Percentiles rank a stretch among this genome's conserved stretches.
Evolutionary conservation across 2,797 vertebrate genomes (phyloP).

Genomic region (Peromyscus nudipes): DNA sequence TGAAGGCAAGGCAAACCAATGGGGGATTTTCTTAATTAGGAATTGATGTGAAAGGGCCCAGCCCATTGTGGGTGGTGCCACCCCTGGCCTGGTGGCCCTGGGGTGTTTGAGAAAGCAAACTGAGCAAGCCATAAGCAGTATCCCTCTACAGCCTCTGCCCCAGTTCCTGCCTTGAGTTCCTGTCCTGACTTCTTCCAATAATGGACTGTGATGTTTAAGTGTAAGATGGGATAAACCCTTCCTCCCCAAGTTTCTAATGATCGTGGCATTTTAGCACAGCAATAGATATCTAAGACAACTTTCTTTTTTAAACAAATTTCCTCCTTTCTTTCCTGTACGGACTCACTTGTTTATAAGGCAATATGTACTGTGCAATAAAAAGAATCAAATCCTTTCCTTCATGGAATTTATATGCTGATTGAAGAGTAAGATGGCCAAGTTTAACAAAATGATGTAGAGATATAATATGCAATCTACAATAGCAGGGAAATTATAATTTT

Average conservation of each 20-base stretch:
- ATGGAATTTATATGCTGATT: background rate
- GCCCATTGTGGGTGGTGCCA: background rate
- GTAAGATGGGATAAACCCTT: background rate
- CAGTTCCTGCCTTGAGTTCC: background rate
- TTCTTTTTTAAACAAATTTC: background rate
- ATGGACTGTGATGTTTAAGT: background rate
- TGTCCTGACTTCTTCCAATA: background rate
- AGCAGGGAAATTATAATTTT: background rate
- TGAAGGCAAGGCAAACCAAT: background rate
- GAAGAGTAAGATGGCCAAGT: background rate
- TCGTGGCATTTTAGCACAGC: background rate
- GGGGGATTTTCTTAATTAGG: background rate
- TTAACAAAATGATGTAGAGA: conserved; percentile 1
- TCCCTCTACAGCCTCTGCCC: no score
- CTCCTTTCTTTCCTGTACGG: background rate
- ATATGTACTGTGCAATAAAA: background rate
- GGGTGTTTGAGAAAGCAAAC: background rate
- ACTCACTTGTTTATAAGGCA: background rate
- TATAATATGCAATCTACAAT: background rate
- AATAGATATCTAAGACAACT: background rate
- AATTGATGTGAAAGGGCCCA: background rate
- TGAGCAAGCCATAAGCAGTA: background rate
- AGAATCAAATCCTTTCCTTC: background rate
- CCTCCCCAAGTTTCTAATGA: background rate
- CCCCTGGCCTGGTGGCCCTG: background rate